Evolutionary conservation across 2,113 vertebrate species (phyloP).

Genomic region (Hippocampus abdominalis): DNA sequence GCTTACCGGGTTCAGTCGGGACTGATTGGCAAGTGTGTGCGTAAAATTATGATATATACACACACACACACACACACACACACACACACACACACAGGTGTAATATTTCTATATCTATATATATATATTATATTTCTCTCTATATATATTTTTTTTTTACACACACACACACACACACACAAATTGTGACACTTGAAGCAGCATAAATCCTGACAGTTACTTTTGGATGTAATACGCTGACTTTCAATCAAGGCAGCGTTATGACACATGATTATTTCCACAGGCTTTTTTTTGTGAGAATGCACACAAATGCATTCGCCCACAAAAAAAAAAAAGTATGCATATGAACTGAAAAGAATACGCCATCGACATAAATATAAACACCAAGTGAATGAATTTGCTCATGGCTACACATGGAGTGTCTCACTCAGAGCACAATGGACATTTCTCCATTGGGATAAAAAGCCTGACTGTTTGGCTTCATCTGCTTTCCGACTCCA

Average conservation of each 20-base stretch:
- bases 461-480: constrained; percentile 62
- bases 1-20: constrained; percentile 8
- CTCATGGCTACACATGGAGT: constrained; percentile 36
- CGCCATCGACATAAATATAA: constrained; percentile 1
- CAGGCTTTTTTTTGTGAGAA: constrained; percentile 14
- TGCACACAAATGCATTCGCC: constrained; percentile 5
- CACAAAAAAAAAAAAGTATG: background rate
- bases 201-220: too few species aligned
- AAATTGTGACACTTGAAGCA: too few species aligned
- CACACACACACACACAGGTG: too few species aligned
- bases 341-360: constrained; percentile 6
- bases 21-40: constrained; percentile 6
- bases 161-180: too few species aligned
- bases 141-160: too few species aligned
- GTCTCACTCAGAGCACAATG: constrained; percentile 54
- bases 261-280: constrained; percentile 9
- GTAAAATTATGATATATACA: too few species aligned
- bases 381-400: constrained; percentile 45
- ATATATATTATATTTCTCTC: too few species aligned
- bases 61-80: too few species aligned
- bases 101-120: too few species aligned
- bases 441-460: constrained; percentile 54
- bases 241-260: constrained; percentile 14
- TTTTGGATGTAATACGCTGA: background rate
- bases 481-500: constrained; percentile 58